Evolutionary conservation across 2,888 invertebrate species (phyloP).

Genomic region (Xestia xanthographa): DNA sequence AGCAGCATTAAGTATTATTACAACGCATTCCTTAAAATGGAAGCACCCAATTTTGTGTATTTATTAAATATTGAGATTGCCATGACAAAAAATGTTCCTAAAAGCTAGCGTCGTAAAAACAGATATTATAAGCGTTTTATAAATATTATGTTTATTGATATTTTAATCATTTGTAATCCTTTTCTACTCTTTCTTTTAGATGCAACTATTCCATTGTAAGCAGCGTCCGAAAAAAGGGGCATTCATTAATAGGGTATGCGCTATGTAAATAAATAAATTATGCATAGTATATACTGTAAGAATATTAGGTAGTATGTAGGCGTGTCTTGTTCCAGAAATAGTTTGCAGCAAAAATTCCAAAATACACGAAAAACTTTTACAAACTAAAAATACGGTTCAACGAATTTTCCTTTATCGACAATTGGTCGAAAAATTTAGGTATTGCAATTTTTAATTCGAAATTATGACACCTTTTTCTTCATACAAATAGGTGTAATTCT

Average conservation of each 20-base stretch:
- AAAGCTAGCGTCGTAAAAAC: slow-evolving; percentile 79
- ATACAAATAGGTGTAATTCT: neutral
- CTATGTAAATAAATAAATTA: slow-evolving; percentile 48
- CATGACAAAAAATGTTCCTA: slow-evolving; percentile 70
- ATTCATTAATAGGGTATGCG: slow-evolving; percentile 68
- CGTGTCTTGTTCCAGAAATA: slow-evolving; percentile 42
- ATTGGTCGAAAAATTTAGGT: neutral
- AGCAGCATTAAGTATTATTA: slow-evolving; percentile 50
- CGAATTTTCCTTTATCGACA: neutral
- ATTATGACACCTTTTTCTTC: neutral
- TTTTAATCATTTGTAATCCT: slow-evolving; percentile 91
- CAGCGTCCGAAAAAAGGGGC: slow-evolving; percentile 88
- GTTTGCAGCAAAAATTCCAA: slow-evolving; percentile 5
- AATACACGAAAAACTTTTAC: neutral
- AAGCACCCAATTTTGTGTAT: slow-evolving; percentile 81
- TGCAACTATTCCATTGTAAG: slow-evolving; percentile 90
- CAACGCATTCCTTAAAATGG: slow-evolving; percentile 80
- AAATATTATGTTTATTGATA: slow-evolving; percentile 68
- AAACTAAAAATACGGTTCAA: neutral
- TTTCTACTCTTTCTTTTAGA: slow-evolving; percentile 91
- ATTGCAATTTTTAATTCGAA: neutral
- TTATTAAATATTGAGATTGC: slow-evolving; percentile 66
- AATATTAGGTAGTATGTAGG: slow-evolving; percentile 32
- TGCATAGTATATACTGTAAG: slow-evolving; percentile 28
- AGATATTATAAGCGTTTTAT: slow-evolving; percentile 62